Evolutionary conservation across 2,797 vertebrate species (phyloP), one percentile per base, ranked within the genome.

Genomic region (Austrolebias charrua): DNA sequence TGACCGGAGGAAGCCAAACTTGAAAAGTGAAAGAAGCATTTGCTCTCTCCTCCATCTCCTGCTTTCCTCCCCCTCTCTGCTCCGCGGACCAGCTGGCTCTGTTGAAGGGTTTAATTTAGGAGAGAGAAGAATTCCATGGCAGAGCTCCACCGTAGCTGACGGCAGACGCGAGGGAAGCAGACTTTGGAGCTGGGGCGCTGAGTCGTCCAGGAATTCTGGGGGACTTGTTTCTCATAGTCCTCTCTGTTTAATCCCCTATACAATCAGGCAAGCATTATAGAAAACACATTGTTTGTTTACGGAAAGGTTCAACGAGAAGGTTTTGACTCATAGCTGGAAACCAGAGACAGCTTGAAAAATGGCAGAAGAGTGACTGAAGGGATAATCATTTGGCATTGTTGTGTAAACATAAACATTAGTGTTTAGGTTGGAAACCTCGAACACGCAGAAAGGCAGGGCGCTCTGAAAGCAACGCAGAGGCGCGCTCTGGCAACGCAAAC

Each of bases 51-150:
- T 79, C 78, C 79, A 71, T 83, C 67, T 63, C 60, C 55, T 55
- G 55, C 68, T 78, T 57, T 45, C 46, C 56, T 55, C 71, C 55
- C 62, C 46, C 45, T 72, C 68, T 67, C 60, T 54, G 19, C 75
- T 81, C 75, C 56, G 75, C 75, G 73, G 79, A 87, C 78, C 86
- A 89, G 84, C 86, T 91, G 90, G 78, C 55, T 61, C 82, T 76
- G 81, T 80, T 81, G 82, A 84, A 82, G 83, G 79, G 83, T 79
- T 92, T 90, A 83, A 92, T 92, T 92, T 91, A 91, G 75, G 89
- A 90, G 84, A 79, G 76, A 59, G 65, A 85, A 87, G 84, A 90
- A 92, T 92, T 91, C 73, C 80, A 78, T 91, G 91, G 90, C 92
- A 74, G 59, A 43, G n/a, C 15, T 86, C 89, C 90, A 90, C 63